A percentile compares a stretch with the other conserved stretches of the same genome.
Evolutionary conservation across 2,888 invertebrate species (phyloP).

Genomic region (Lydus trimaculatus): DNA sequence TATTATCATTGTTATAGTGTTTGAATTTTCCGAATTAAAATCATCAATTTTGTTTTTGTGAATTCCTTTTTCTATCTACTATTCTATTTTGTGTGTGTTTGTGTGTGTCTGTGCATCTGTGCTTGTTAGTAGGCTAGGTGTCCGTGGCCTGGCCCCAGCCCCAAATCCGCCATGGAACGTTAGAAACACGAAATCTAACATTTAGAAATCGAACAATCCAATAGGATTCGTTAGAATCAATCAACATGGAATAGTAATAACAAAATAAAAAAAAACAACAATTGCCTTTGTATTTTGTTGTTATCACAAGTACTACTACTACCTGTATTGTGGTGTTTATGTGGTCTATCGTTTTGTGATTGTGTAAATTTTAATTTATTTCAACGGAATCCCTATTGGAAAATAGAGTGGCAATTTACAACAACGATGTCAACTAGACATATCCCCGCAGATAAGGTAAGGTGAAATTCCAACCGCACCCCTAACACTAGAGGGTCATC

Average conservation of each 20-base stretch:
- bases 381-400: not conserved
- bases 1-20: not conserved
- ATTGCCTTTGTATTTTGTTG: not conserved
- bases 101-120: constrained; percentile 24
- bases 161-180: constrained; percentile 27
- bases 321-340: not conserved
- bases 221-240: not conserved
- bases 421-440: constrained; percentile 79
- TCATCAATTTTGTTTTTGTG: not conserved
- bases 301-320: too few relatives aligned
- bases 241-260: constrained; percentile 7
- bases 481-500: constrained; percentile 16
- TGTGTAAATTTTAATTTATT: not conserved
- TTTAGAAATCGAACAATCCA: too few relatives aligned
- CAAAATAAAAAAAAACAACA: not conserved
- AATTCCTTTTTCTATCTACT: not conserved
- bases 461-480: constrained; percentile 60
- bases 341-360: too few relatives aligned
- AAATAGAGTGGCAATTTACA: constrained; percentile 56
- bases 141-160: constrained; percentile 28
- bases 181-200: constrained; percentile 8
- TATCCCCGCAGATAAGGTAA: constrained; percentile 85
- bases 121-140: constrained; percentile 29
- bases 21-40: not conserved
- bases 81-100: not conserved